Percentiles rank a stretch among this genome's conserved stretches.
These are phyloP conservation scores for Drosophila emarginata DNA, from an alignment of 2,888 invertebrate species.

Conservation along the genomic window DNA sequence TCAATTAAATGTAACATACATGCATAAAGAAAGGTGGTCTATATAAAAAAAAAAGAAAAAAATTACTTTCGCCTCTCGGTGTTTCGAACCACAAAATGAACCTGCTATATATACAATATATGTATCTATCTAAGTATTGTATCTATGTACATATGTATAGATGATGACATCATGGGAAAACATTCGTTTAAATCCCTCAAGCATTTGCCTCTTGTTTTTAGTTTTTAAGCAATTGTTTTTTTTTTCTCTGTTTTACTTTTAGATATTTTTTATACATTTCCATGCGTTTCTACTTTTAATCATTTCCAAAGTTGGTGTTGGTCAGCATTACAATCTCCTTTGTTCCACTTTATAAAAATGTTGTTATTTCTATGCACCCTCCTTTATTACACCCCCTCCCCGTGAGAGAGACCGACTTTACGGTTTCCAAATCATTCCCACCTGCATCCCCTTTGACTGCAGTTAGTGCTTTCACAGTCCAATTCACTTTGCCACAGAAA, in stretches of 20 bases:
- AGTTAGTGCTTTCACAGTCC: conserved; percentile 53
- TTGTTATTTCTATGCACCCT: too few species aligned
- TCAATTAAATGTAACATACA: neutral
- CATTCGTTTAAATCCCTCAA: neutral
- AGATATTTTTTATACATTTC: too few species aligned
- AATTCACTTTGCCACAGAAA: conserved; percentile 66
- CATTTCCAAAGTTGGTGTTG: conserved; percentile 11
- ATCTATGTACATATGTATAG: too few species aligned
- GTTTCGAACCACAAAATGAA: neutral
- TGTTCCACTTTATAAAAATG: conserved; percentile 40
- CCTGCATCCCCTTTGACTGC: conserved; percentile 39
- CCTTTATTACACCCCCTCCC: conserved; percentile 41
- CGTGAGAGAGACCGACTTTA: conserved; percentile 26
- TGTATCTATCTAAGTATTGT: too few species aligned
- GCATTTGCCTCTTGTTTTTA: neutral
- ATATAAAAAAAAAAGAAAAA: neutral
- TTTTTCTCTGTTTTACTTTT: conserved; percentile 5
- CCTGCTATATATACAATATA: neutral
- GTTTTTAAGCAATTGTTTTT: neutral
- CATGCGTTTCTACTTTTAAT: conserved; percentile 15
- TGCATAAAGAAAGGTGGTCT: neutral
- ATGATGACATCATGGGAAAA: neutral
- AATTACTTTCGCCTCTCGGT: neutral
- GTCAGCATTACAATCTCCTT: conserved; percentile 38
- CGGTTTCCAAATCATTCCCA: conserved; percentile 69